A percentile compares a stretch with the other conserved stretches of the same genome.
These are phyloP conservation scores for Carassius carassius DNA, from an alignment of 2,113 vertebrate species.

Conservation along the genomic window DNA sequence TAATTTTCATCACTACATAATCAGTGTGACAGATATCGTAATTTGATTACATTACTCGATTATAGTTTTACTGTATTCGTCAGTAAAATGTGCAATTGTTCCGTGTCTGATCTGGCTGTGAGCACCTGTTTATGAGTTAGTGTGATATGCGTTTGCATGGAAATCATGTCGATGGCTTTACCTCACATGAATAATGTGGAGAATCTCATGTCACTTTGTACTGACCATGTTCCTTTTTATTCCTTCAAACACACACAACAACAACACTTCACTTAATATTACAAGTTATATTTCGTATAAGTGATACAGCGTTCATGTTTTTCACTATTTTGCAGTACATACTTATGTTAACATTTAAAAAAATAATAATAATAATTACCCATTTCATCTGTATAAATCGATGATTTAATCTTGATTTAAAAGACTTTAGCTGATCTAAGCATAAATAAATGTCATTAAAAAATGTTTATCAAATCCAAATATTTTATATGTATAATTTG, in stretches of 20 bases:
- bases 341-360: not conserved
- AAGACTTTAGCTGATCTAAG: not conserved
- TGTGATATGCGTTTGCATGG: not conserved
- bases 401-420: not conserved
- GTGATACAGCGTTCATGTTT: not conserved
- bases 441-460: no score
- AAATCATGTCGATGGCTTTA: not conserved
- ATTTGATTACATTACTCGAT: conserved; percentile 10
- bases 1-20: conserved; percentile 24
- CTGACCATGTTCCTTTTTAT: not conserved
- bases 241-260: not conserved
- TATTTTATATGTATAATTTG: no score
- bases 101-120: not conserved
- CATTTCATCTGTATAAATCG: not conserved
- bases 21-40: not conserved
- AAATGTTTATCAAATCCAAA: no score
- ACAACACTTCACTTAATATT: not conserved
- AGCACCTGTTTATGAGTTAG: not conserved
- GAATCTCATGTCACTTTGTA: not conserved
- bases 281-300: not conserved
- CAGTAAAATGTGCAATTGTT: not conserved
- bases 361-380: no score
- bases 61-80: conserved; percentile 1
- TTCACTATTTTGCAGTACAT: not conserved
- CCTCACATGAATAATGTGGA: not conserved